Evolutionary conservation across 2,888 invertebrate species (phyloP), one percentile per base, ranked within the genome.

Genomic region (Agrochola circellaris): DNA sequence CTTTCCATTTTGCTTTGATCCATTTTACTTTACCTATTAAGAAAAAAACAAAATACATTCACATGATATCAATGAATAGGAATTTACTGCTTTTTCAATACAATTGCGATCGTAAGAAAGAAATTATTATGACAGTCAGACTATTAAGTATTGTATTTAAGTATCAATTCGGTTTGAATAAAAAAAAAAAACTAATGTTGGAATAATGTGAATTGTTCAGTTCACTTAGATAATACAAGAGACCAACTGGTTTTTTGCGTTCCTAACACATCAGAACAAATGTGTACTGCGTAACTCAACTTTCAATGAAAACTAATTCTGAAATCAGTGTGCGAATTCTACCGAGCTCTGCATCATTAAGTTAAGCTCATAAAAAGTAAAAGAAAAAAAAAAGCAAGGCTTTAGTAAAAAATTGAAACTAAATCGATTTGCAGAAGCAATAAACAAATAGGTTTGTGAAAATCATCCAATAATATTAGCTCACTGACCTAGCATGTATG

Each of bases 111-210:
- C 48, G 13, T 79, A 61, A 30, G 15, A 67, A 79, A 54, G 26
- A 69, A 84, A 72, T 68, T 77, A 81, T 85, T 66, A 64, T 74
- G 71, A 77, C 67, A 71, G 80, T 23, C 48, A 67, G 38, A 48
- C 65, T 66, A 75, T 60, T 81, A 65, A 72, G 48, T 74, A 70
- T 75, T 77, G 61, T 48, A 70, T 76, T 83, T 62, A 70, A 83
- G 74, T 60, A 75, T 45, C 73, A 65, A 58, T 66, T 38, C 9
- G 13, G 42, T 71, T 60, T 73, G 56, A 62, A n/a, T n/a, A 73
- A 79, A 62, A 76, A 58, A 38, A 17, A 23, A 54, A 8, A 15
- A n/a, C 11, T 34, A 76, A 34, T 65, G 65, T 26, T 68, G 38
- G n/a, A 65, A 65, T 23, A 58, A 64, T 34, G 34, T 45, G 2